Percentiles rank a stretch among this genome's conserved stretches.
Evolutionary conservation across 2,797 vertebrate genomes (phyloP).

Genomic region (Oceanodroma leucorhoa): DNA sequence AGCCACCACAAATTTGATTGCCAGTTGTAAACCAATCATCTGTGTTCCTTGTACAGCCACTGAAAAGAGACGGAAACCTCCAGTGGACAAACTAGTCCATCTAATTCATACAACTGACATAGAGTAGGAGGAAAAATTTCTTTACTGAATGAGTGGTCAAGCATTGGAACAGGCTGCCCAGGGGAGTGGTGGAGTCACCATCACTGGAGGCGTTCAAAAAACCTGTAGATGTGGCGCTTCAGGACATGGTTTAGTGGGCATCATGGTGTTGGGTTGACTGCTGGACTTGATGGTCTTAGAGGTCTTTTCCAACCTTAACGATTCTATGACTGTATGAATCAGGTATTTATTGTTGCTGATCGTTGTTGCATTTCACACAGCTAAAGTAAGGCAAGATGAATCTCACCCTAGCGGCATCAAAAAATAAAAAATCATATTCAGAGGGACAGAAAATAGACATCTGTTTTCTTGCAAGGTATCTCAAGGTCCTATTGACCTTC

Average conservation of each 20-base stretch:
- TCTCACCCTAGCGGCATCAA: neutral
- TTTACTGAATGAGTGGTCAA: too few relatives aligned
- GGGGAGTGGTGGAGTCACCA: too few relatives aligned
- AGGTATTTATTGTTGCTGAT: neutral
- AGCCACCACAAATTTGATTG: neutral
- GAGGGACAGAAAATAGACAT: neutral
- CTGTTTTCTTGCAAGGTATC: neutral
- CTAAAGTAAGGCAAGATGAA: neutral
- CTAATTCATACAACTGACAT: neutral
- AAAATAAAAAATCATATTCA: neutral
- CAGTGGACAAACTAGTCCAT: neutral
- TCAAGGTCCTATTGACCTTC: neutral
- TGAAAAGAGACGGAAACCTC: neutral
- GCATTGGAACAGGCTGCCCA: too few relatives aligned
- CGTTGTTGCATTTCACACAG: neutral
- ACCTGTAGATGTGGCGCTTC: too few relatives aligned
- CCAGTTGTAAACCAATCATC: neutral
- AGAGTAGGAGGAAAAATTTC: neutral
- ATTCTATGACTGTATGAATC: neutral
- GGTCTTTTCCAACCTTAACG: too few relatives aligned
- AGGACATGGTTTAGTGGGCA: too few relatives aligned
- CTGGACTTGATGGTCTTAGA: too few relatives aligned
- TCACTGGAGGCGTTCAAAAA: too few relatives aligned
- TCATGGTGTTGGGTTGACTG: too few relatives aligned
- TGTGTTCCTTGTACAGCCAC: neutral